phyloP scores from a whole-genome alignment of 2,113 vertebrate genomes.

The Limanda limanda region DNA sequence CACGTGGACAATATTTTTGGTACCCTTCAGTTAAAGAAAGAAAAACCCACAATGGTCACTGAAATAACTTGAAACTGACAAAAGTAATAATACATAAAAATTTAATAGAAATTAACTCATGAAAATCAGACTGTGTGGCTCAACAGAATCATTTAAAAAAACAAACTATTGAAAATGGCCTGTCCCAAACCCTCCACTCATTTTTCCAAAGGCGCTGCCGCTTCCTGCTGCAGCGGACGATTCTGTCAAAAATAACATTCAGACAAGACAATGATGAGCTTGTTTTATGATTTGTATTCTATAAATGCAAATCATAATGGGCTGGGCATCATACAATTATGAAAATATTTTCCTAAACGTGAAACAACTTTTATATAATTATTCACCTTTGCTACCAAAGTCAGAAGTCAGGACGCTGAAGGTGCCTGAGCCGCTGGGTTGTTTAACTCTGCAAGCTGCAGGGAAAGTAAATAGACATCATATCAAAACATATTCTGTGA shows the following conservation, averaged over 20 bases:
- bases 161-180: no score
- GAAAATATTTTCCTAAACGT: no score
- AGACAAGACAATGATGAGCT: neutral
- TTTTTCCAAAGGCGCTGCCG: conserved; percentile 42
- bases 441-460: conserved; percentile 86
- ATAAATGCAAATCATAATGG: conserved; percentile 6
- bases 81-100: no score
- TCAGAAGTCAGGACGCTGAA: conserved; percentile 56
- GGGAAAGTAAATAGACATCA: conserved; percentile 9
- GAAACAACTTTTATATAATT: neutral
- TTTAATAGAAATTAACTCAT: no score
- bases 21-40: no score
- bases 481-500: neutral
- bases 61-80: no score
- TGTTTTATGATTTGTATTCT: neutral
- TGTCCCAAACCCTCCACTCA: conserved; percentile 44
- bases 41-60: no score
- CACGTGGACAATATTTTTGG: no score
- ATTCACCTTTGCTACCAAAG: conserved; percentile 83
- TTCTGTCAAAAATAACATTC: neutral
- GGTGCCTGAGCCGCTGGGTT: conserved; percentile 62
- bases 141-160: no score
- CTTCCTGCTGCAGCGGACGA: conserved; percentile 31
- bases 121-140: no score
- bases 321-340: neutral